A percentile compares a stretch with the other conserved stretches of the same genome.
These are phyloP conservation scores for Colinus virginianus DNA, from an alignment of 2,113 vertebrate species.

Conservation along the genomic window DNA sequence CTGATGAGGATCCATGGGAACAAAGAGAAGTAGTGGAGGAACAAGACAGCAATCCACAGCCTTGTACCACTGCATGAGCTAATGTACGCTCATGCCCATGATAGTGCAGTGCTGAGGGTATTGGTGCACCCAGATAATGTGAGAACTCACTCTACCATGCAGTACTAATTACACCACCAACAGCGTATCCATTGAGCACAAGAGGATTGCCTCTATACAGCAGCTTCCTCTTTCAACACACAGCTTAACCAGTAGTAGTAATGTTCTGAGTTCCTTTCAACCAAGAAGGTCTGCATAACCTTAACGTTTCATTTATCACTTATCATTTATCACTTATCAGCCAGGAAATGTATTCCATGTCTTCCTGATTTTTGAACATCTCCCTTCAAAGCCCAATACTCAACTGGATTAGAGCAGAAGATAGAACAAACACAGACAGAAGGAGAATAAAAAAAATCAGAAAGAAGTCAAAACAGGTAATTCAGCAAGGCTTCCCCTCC, in stretches of 20 bases:
- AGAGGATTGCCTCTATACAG: not conserved
- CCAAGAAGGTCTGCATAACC: not conserved
- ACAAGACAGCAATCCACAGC: not conserved
- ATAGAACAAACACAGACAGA: not conserved
- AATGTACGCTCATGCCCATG: accelerated
- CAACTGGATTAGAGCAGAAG: not conserved
- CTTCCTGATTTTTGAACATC: not conserved
- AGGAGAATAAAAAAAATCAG: not conserved
- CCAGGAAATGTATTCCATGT: not conserved
- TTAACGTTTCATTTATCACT: not conserved
- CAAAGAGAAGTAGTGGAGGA: not conserved
- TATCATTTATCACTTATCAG: too few species aligned
- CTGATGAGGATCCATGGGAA: not conserved
- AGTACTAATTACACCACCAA: not conserved
- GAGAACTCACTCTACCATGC: not conserved
- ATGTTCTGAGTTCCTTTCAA: not conserved
- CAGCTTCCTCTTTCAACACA: not conserved
- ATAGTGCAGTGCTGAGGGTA: not conserved
- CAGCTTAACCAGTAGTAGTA: not conserved
- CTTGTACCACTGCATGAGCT: accelerated
- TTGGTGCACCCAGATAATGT: accelerated
- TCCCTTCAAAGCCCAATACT: not conserved
- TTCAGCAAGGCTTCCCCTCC: not conserved
- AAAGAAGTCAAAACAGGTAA: not conserved
- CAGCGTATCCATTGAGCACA: not conserved